phyloP scores from a whole-genome alignment of 2,888 invertebrate genomes.

The Neocrepidodera transversa region DNA sequence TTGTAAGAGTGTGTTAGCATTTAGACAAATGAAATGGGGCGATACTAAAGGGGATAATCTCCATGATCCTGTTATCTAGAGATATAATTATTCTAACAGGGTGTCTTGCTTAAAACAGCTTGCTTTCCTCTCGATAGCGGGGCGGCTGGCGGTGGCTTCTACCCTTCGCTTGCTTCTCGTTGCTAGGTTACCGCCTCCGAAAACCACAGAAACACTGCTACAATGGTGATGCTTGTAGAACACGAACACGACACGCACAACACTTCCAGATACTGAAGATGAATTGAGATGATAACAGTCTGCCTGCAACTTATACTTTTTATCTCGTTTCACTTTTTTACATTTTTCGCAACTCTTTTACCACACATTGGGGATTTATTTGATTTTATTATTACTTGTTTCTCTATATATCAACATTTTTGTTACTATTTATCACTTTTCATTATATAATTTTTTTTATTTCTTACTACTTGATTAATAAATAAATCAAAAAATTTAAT shows the following conservation, averaged over 20 bases:
- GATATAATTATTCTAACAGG: constrained; percentile 63
- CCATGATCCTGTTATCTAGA: constrained; percentile 62
- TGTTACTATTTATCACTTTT: too few species aligned
- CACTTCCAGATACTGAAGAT: constrained; percentile 58
- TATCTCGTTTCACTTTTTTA: constrained; percentile 27
- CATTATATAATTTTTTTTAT: too few species aligned
- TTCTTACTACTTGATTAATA: too few species aligned
- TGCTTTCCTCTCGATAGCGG: constrained; percentile 58
- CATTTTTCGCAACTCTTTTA: constrained; percentile 26
- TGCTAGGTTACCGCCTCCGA: constrained; percentile 60
- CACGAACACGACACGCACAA: constrained; percentile 59
- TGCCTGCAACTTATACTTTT: constrained; percentile 36
- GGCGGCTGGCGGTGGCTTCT: constrained; percentile 46
- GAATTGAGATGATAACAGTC: constrained; percentile 58
- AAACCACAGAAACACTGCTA: constrained; percentile 62
- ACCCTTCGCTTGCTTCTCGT: constrained; percentile 47
- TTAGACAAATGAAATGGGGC: constrained; percentile 57
- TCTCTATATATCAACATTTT: too few species aligned
- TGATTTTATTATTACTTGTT: too few species aligned
- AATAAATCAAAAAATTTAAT: too few species aligned
- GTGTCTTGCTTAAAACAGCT: constrained; percentile 63
- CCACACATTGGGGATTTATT: neutral
- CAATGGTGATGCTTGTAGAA: constrained; percentile 61
- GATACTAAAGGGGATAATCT: constrained; percentile 61
- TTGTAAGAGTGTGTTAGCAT: constrained; percentile 56